These are phyloP conservation scores for Agapostemon virescens DNA, from an alignment of 2,888 invertebrate species.

Conservation along the genomic window DNA sequence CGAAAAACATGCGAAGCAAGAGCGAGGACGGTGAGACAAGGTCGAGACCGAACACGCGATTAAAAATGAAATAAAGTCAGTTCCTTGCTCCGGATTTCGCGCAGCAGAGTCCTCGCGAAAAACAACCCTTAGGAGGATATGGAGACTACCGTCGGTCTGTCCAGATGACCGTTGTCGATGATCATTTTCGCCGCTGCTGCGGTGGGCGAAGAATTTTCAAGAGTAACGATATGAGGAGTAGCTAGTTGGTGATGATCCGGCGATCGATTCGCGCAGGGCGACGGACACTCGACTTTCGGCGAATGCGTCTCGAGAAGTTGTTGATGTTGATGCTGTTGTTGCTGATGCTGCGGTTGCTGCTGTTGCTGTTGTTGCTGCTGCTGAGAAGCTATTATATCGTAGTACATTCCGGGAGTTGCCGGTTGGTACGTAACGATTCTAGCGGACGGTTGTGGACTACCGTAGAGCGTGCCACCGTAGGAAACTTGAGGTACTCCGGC, in stretches of 20 bases:
- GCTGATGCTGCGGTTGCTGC: conserved; percentile 68
- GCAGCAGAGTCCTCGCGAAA: not conserved
- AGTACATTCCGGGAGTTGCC: conserved; percentile 68
- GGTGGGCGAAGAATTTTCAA: conserved; percentile 73
- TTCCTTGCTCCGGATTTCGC: not conserved
- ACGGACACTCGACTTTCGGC: conserved; percentile 77
- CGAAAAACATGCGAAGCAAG: not conserved
- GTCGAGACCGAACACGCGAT: not conserved
- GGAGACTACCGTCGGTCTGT: conserved; percentile 82
- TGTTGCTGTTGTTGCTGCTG: conserved; percentile 72
- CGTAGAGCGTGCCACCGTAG: conserved; percentile 65
- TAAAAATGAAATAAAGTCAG: not conserved
- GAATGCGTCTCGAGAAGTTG: conserved; percentile 72
- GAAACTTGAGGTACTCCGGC: conserved; percentile 61
- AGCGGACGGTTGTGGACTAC: conserved; percentile 62
- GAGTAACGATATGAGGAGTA: conserved; percentile 76
- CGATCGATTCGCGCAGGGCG: conserved; percentile 72
- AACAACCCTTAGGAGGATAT: conserved; percentile 74
- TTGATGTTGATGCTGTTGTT: conserved; percentile 72
- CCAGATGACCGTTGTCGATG: conserved; percentile 79
- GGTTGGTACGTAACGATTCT: conserved; percentile 67
- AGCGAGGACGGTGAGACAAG: not conserved
- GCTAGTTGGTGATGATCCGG: conserved; percentile 76
- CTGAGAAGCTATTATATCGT: conserved; percentile 72
- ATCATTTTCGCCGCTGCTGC: conserved; percentile 69